Base-by-base conservation (phyloP, 2,888 invertebrate species). In the Dioctria linearis region DNA sequence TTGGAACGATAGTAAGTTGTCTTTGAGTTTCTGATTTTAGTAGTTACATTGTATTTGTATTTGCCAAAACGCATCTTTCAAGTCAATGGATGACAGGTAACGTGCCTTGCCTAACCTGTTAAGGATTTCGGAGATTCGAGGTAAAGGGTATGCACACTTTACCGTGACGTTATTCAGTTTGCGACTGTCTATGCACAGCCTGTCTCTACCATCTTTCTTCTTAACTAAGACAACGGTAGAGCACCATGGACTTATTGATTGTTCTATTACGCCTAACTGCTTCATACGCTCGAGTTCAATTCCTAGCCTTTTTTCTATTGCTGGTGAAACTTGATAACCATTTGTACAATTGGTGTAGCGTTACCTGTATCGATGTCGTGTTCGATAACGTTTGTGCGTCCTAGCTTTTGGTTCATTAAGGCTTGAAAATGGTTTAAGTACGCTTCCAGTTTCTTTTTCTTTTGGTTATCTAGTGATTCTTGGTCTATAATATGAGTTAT, bases 281-380 rank as follows among this genome's bases (percentile, higher is more conserved):
- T 25, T 57, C 57, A 57, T 57, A 13, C 57, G 57, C 11, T 57
- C 57, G n/a, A 57, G 57, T 57, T 57, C 57, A 4, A n/a, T 57
- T n/a, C 57, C 57, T 5, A 57, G 13, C 13, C 57, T 57, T 57
- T 57, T n/a, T 3, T n/a, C 57, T n/a, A 57, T 57, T 13, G 57
- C 57, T 13, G 57, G 57, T 57, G 57, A 57, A 57, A 57, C 57
- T 13, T 57, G 57, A 13, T 57, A 57, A 9, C 57, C n/a, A 8
- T n/a, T 13, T 57, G 57, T 13, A 57, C 57, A 57, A 57, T 57
- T 57, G 57, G 57, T 13, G 57, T 57, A 13, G 57, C 57, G 13
- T 57, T 57, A 57, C 57, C n/a, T 57, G 57, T 57, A 11, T 11
- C 57, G n/a, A 57, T 57, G 9, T 57, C 57, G 13, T 57, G 57